Base-by-base conservation (phyloP, 2,797 vertebrate species). In the Scolopax bukidnonensis region DNA sequence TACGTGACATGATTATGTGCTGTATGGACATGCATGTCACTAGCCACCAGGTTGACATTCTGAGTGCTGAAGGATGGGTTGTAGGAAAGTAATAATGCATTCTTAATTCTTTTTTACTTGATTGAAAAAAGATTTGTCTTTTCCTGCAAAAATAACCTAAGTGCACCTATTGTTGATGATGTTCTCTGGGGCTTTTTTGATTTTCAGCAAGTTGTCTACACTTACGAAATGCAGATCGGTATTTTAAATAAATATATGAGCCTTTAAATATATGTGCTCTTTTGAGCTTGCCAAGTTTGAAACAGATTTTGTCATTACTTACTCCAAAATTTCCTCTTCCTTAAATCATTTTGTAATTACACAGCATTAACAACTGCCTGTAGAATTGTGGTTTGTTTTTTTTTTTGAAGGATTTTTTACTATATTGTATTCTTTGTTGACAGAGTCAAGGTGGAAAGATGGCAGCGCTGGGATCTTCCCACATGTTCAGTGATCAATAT, bases 401-500 rank as follows among this genome's bases (percentile, higher is more conserved):
- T 13, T 27, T 53, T 30, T 53, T 24, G 57, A 51, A 73, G n/a
- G 21, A 24, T 10, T 43, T 91, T 77, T 93, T 76, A 12, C 38
- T 61, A 3, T 54, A 32, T 89, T 96, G 10, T 78, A 6, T 79
- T 93, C 41, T 96, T 92, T 65, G 11, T 93, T 91, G 61, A 40
- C 80, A 98, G 96, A 96, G 98, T 98, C 98, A 98, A 88, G 98
- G 98, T 36, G 99, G 99, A n/a, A 99, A 99, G 94, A 97, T 99
- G 97, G 99, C 98, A 56, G 99, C 99, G 3, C 86, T 99, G 96
- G 99, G 99, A 68, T 99, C 99, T 50, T 99, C 98, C 87, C 99
- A 99, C 97, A 99, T 99, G 99, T 99, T 99, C 97, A 98, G 97
- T 94, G 99, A 99, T 95, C 99, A 99, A 17, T 99, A 99, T 97